Base-by-base conservation (phyloP, 2,113 vertebrate species). In the Phrynosoma blainvillii region DNA sequence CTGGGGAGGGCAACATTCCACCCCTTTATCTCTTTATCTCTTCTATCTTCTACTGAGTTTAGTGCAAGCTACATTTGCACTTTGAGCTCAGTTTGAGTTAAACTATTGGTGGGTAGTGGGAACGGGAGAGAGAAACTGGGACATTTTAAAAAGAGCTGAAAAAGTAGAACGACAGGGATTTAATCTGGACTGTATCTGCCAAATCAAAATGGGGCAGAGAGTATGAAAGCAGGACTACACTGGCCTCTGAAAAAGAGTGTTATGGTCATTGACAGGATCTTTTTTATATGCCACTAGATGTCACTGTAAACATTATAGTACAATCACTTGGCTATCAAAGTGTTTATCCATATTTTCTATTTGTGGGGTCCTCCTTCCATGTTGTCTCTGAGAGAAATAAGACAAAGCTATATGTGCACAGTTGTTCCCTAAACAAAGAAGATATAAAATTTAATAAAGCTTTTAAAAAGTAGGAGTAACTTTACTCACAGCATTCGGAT, bases 401-500 rank as follows among this genome's bases (percentile, higher is more conserved):
- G 32, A 7, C 59, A 82, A 65, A 66, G 11, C 30, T 13, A 14
- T 13, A 56, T 27, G 3, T 80, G 14, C 9, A 62, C 30, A 32
- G 56, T 80, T 79, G 27, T 68, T 23, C 52, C 54, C n/a, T 59
- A 82, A 42, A 66, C 36, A 82, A 82, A 76, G 12, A 62, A 25
- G 80, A 73, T 32, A 75, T 85, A 91, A 90, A 92, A 27, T 20
- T 87, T 66, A 77, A 84, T 9, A 74, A 59, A 18, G 68, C 85
- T 78, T 0, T 87, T 70, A 85, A 79, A 89, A 89, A 88, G 21
- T 2, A 84, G 79, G 65, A 1, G 16, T 89, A 89, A 95, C 93
- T 95, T 89, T 88, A 95, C 93, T 95, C 91, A 93, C 94, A 89
- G 88, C 95, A 95, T 25, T 5, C 89, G 52, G 83, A 78, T 87